phyloP scores from a whole-genome alignment of 2,888 invertebrate genomes.

The Metallyticus violacea region DNA sequence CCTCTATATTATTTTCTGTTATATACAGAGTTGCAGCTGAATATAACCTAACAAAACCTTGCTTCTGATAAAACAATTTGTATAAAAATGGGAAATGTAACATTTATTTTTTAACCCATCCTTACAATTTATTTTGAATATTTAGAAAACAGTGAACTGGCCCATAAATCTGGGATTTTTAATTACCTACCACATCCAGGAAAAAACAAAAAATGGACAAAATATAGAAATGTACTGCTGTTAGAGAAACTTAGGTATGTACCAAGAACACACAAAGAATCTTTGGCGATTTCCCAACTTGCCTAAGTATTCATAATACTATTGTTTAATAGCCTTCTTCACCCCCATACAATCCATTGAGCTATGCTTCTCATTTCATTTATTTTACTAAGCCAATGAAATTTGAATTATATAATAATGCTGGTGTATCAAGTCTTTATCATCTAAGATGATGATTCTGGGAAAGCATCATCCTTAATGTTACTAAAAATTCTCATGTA shows the following conservation, averaged over 20 bases:
- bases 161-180: not conserved
- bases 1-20: not conserved
- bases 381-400: not conserved
- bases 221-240: not conserved
- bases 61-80: not conserved
- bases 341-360: not conserved
- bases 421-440: not conserved
- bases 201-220: not conserved
- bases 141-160: not conserved
- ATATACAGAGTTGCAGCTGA: not conserved
- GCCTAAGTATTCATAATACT: not conserved
- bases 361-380: not conserved
- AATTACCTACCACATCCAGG: not conserved
- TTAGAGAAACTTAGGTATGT: not conserved
- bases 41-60: not conserved
- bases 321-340: not conserved
- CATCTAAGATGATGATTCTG: not conserved
- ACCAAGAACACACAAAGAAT: conserved; percentile 14
- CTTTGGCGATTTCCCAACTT: conserved; percentile 15
- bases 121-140: not conserved
- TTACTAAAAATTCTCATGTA: not conserved
- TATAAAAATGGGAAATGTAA: not conserved
- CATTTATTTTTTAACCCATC: not conserved
- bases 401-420: not conserved
- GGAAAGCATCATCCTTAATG: not conserved